phyloP scores from a whole-genome alignment of 1,140 invertebrate species.

The Aphidius ervi region DNA sequence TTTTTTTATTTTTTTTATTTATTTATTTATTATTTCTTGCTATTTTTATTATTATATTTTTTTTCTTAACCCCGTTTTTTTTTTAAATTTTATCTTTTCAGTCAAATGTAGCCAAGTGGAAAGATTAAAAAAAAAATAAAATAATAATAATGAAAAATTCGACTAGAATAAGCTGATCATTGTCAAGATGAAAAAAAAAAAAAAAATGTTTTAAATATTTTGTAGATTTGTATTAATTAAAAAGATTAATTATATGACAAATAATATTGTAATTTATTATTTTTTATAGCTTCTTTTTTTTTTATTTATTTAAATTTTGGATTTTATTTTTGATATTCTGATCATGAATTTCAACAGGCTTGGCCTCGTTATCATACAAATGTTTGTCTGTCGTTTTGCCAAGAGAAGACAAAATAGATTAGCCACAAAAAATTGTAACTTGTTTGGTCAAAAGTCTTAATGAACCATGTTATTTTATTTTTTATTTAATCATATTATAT shows the following conservation, averaged over 20 bases:
- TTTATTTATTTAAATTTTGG: conserved; percentile 15
- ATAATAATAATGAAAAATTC: conserved; percentile 3
- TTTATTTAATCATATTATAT: no score
- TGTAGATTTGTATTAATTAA: no score
- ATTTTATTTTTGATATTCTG: conserved; percentile 17
- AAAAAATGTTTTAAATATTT: no score
- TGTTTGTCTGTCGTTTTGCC: conserved; percentile 20
- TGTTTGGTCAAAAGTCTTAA: not conserved
- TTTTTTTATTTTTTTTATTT: conserved; percentile 9
- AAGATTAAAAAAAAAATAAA: conserved; percentile 7
- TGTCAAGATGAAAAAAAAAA: no score
- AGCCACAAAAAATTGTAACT: conserved; percentile 14
- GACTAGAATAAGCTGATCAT: no score
- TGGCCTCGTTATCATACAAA: conserved; percentile 41
- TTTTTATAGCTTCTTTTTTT: conserved; percentile 13
- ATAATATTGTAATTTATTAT: not conserved
- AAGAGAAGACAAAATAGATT: conserved; percentile 19
- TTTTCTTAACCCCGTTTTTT: not conserved
- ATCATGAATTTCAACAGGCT: conserved; percentile 32
- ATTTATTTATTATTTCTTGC: not conserved
- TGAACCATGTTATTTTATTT: no score
- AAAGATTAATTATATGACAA: no score
- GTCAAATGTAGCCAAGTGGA: conserved; percentile 10
- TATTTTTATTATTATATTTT: no score
- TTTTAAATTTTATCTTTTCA: no score